Evolutionary conservation across 2,888 invertebrate genomes (phyloP).

Genomic region (Nephrotoma flavescens): DNA sequence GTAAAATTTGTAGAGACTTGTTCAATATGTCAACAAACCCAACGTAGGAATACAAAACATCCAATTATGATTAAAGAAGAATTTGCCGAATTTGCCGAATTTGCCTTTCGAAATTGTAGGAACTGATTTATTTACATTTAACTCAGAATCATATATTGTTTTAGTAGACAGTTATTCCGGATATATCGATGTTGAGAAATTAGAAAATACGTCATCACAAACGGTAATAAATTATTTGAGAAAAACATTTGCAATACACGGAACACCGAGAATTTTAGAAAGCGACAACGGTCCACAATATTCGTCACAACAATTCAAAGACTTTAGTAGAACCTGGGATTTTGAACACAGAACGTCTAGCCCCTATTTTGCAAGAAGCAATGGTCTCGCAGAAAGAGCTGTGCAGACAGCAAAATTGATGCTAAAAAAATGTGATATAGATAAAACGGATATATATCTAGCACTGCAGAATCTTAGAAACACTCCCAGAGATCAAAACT

Average conservation of each 20-base stretch:
- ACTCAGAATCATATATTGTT: not conserved
- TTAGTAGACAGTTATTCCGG: not conserved
- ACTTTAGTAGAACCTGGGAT: constrained; percentile 12
- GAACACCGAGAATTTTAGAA: constrained; percentile 12
- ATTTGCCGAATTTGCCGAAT: too few species aligned
- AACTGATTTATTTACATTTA: too few species aligned
- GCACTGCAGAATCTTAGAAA: not conserved
- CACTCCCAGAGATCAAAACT: not conserved
- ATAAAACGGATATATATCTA: not conserved
- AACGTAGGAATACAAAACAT: too few species aligned
- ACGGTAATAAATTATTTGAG: too few species aligned
- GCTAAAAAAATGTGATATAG: not conserved
- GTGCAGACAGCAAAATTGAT: not conserved
- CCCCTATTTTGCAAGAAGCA: constrained; percentile 5
- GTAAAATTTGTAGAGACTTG: too few species aligned
- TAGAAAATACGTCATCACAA: too few species aligned
- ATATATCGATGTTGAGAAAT: too few species aligned
- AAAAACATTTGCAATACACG: not conserved
- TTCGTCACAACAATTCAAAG: constrained; percentile 12
- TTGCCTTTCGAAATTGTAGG: too few species aligned
- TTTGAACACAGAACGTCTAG: constrained; percentile 4
- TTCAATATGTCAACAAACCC: too few species aligned
- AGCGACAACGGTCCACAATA: constrained; percentile 15
- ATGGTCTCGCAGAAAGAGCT: not conserved
- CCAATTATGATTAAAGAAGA: too few species aligned